These are phyloP conservation scores for Chrysopilus asiliformis DNA, from an alignment of 2,888 invertebrate species.

Conservation along the genomic window DNA sequence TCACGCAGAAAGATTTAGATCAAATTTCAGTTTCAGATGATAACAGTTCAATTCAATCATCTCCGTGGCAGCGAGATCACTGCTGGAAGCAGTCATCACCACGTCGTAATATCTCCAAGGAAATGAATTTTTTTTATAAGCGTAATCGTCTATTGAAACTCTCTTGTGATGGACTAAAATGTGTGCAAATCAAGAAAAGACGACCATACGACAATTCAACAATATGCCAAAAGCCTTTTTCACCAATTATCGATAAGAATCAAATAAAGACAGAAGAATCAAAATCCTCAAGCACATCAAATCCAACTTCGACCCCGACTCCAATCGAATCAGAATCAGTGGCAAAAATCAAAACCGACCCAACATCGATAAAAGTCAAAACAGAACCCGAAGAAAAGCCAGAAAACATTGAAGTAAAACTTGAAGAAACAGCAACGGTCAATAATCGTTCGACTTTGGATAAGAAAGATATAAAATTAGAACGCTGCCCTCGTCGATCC, in stretches of 20 bases:
- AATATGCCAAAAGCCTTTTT: slow-evolving; percentile 18
- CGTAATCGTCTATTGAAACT: slow-evolving; percentile 24
- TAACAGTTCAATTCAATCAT: slow-evolving; percentile 80
- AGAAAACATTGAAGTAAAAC: no score
- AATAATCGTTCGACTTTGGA: neutral
- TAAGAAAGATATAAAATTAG: slow-evolving; percentile 17
- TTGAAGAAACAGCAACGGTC: neutral
- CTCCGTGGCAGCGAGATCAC: slow-evolving; percentile 82
- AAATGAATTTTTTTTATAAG: slow-evolving; percentile 49
- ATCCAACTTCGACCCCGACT: no score
- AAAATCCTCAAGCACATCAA: neutral
- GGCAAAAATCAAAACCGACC: no score
- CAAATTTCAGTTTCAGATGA: slow-evolving; percentile 62
- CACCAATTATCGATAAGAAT: slow-evolving; percentile 14
- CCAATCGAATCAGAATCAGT: no score
- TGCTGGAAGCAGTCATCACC: slow-evolving; percentile 77
- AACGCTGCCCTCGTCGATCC: no score
- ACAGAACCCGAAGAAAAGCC: no score
- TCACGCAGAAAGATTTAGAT: neutral
- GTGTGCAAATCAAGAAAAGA: slow-evolving; percentile 43
- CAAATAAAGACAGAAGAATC: slow-evolving; percentile 1
- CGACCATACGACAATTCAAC: slow-evolving; percentile 48
- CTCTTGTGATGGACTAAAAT: slow-evolving; percentile 25
- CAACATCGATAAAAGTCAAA: no score
- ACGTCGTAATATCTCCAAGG: slow-evolving; percentile 56